phyloP scores from a whole-genome alignment of 2,797 vertebrate genomes.

The Masticophis lateralis region DNA sequence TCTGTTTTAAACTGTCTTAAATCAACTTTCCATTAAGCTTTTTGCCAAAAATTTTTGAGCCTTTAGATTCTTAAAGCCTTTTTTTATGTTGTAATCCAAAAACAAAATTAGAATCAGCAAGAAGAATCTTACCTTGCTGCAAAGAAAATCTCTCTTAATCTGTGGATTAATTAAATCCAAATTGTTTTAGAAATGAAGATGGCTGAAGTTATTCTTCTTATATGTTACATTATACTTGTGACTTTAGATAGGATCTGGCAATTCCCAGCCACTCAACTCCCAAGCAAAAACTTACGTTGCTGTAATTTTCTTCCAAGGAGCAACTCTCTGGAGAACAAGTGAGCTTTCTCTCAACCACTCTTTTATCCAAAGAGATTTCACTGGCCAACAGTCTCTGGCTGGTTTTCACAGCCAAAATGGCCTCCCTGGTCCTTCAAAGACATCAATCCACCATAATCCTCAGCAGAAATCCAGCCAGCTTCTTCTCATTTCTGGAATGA shows the following conservation, averaged over 20 bases:
- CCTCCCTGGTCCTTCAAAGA: not conserved
- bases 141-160: not conserved
- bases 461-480: not conserved
- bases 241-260: not conserved
- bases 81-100: not conserved
- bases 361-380: not conserved
- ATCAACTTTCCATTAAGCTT: not conserved
- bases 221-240: not conserved
- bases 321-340: not conserved
- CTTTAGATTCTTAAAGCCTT: not conserved
- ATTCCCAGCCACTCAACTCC: not conserved
- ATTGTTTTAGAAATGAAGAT: not conserved
- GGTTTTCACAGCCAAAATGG: not conserved
- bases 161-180: not conserved
- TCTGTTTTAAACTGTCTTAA: not conserved
- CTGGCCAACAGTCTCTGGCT: not conserved
- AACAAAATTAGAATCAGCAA: not conserved
- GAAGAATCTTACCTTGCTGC: not conserved
- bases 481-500: not conserved
- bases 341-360: not conserved
- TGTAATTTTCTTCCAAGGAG: not conserved
- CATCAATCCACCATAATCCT: not conserved
- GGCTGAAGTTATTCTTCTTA: not conserved
- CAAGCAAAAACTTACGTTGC: not conserved
- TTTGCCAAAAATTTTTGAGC: not conserved